Evolutionary conservation across 2,797 vertebrate genomes (phyloP), one percentile per base, ranked within the genome.

Genomic region (Salmo trutta): DNA sequence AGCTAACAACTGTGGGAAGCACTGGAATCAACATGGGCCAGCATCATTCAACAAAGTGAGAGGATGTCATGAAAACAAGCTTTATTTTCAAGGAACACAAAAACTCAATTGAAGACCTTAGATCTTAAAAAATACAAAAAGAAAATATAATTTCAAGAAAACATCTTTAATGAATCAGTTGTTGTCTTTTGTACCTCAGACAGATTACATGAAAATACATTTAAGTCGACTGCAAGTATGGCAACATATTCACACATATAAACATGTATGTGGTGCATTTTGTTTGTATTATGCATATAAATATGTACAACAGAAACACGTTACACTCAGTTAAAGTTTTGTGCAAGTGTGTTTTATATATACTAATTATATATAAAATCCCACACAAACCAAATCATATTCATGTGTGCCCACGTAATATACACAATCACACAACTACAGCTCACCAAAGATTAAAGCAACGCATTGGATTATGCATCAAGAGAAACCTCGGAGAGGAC

Each of bases 141-240:
- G 82, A 85, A 82, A 79, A 65, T 83, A 84, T 85, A 83, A 82
- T 91, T 90, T 90, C 90, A 93, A 93, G 92, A 94, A 94, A 93
- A 94, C 85, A 91, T 93, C 90, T 94, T 94, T 94, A 94, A 93
- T 94, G 92, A 92, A 87, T 91, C 69, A 85, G 91, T 91, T 89
- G 90, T 90, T 91, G 90, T 91, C 91, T 88, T 87, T 91, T 90
- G 91, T 92, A 93, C 91, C 90, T 92, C 89, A 91, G 91, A 91
- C 89, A 92, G 91, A 91, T 93, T 91, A 93, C 90, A 94, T 92
- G 90, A 93, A 94, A 94, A 94, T 93, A 94, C 93, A 94, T 92
- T 91, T 92, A 91, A 88, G 87, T 91, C 66, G 88, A 91, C 88
- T 91, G 91, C 90, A 92, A 92, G 92, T 92, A 94, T 93, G 92